Conservation (phyloP, 2,797 vertebrate genomes). For the Crax fasciolata region DNA sequence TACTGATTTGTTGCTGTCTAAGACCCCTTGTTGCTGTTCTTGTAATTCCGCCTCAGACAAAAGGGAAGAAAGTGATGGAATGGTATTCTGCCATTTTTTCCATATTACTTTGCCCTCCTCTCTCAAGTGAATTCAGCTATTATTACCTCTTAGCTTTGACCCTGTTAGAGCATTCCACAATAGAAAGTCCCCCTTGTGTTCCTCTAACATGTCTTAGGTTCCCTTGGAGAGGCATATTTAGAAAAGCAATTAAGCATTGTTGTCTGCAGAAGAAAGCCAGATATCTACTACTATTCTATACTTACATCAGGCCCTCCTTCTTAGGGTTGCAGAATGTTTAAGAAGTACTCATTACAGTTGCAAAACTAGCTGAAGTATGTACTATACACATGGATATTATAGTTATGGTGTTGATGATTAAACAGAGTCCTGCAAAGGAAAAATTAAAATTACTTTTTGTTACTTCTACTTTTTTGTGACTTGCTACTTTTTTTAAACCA, state of each 20-base stretch:
- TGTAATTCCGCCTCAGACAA: constrained; percentile 60
- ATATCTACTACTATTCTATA: constrained; percentile 35
- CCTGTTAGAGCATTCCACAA: constrained; percentile 56
- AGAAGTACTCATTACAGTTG: constrained; percentile 48
- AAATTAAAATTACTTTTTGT: background rate
- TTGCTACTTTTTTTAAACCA: background rate
- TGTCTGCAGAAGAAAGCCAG: constrained; percentile 52
- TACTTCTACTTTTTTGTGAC: background rate
- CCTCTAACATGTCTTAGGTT: constrained; percentile 36
- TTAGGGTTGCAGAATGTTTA: background rate
- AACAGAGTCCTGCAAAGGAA: constrained; percentile 1
- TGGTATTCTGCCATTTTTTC: constrained; percentile 64
- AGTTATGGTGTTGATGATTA: constrained; percentile 21
- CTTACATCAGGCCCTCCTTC: constrained; percentile 12
- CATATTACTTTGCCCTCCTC: constrained; percentile 36
- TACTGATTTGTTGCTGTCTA: constrained; percentile 13
- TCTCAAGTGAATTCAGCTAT: constrained; percentile 60
- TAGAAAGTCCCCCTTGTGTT: constrained; percentile 56
- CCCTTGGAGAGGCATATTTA: constrained; percentile 49
- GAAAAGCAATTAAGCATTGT: constrained; percentile 73
- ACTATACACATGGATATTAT: background rate
- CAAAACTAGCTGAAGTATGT: background rate
- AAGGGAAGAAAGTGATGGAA: constrained; percentile 61
- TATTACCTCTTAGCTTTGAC: constrained; percentile 55
- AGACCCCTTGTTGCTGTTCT: constrained; percentile 51